Evolutionary conservation across 2,888 invertebrate species (phyloP), one percentile per base, ranked within the genome.

Genomic region (Tetranychus piercei): DNA sequence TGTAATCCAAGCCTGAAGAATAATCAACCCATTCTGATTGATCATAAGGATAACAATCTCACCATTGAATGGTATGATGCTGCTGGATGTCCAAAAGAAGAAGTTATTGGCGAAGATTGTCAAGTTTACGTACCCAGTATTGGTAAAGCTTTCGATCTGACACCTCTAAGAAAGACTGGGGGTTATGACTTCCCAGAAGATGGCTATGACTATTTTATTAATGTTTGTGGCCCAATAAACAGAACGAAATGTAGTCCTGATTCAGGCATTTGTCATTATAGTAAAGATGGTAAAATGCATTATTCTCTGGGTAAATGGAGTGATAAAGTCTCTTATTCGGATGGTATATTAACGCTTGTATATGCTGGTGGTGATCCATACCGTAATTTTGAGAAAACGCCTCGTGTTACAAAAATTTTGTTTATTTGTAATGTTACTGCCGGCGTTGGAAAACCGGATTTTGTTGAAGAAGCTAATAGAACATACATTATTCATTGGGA

Each of bases 171-270:
- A 66, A 69, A 73, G 1, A 71, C 73, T 43, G 64, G 44, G 6
- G 76, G 45, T 11, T 55, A 77, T 73, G 64, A 76, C 45, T 67
- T 77, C 18, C 64, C 75, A 6, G 72, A 74, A 20, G 73, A 65
- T 9, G n/a, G 9, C 6, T 75, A 74, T 44, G 67, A 69, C 18
- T 77, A 75, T 74, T 77, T 75, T 22, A 20, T 77, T 15, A 75
- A 76, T 43, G 74, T 77, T 22, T 77, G 77, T 74, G 77, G 76
- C 34, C 73, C 77, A 70, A 70, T 75, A 22, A 64, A 72, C 11
- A 45, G 75, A 34, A 73, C 76, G 7, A 71, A 72, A 20, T 77
- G 77, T 64, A 44, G 71, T 8, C 55, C 55, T 15, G 15, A 55
- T 15, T 55, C 55, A 15, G 55, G 55, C 9, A 55, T 55, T 55